phyloP scores from a whole-genome alignment of 2,888 invertebrate species.

The Crocallis elinguaria region DNA sequence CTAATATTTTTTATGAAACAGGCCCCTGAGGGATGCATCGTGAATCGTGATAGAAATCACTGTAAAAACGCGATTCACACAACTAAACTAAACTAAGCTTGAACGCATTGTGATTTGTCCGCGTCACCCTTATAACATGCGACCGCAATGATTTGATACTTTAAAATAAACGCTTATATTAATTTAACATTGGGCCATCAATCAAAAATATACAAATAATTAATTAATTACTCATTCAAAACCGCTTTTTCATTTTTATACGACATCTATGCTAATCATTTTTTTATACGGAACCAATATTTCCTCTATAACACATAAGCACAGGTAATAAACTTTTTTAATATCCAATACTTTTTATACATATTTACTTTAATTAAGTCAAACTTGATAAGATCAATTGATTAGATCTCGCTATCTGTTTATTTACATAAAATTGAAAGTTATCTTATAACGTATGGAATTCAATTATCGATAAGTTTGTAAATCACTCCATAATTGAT shows the following conservation, averaged over 20 bases:
- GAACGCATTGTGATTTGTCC: conserved; percentile 71
- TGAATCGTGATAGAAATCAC: conserved; percentile 78
- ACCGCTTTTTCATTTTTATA: background rate
- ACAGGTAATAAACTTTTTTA: conserved; percentile 5
- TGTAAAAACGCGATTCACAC: conserved; percentile 79
- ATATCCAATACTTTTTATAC: conserved; percentile 6
- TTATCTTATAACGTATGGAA: conserved; percentile 11
- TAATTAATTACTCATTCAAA: background rate
- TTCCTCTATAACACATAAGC: background rate
- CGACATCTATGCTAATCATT: background rate
- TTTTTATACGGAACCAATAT: background rate
- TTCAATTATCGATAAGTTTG: conserved; percentile 17
- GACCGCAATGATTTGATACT: conserved; percentile 59
- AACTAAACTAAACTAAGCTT: conserved; percentile 77
- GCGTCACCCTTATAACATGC: conserved; percentile 55
- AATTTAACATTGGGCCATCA: background rate
- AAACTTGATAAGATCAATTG: conserved; percentile 20
- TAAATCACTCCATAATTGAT: conserved; percentile 11
- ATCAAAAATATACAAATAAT: background rate
- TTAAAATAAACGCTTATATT: background rate
- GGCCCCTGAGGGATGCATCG: conserved; percentile 58
- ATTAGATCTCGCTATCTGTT: conserved; percentile 18
- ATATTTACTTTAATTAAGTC: conserved; percentile 13
- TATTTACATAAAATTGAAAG: conserved; percentile 28
- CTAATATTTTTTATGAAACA: too few species aligned